Percentiles rank a stretch among this genome's conserved stretches.
Conservation (phyloP, 2,888 invertebrate species). For the Autographa pulchrina region DNA sequence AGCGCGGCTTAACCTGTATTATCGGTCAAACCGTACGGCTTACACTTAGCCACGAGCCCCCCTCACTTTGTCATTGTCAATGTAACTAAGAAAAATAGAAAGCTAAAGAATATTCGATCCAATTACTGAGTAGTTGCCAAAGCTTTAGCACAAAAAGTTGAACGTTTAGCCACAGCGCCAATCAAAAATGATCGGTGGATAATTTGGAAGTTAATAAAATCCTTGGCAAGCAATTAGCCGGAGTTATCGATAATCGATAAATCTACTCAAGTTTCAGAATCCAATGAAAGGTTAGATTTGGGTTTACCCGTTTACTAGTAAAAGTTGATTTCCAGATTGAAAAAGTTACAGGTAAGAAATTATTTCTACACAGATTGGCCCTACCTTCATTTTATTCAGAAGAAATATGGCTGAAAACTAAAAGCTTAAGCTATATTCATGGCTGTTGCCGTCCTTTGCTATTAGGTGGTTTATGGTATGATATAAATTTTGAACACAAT, state of each 20-base stretch:
- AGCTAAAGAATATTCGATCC: no score
- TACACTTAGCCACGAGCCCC: no score
- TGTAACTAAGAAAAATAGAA: not conserved
- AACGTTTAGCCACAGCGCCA: slow-evolving; percentile 2
- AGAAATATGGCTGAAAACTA: not conserved
- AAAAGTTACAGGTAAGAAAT: slow-evolving; percentile 32
- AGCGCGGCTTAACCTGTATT: no score
- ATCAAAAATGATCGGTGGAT: not conserved
- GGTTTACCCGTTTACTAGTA: slow-evolving; percentile 16
- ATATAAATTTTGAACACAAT: slow-evolving; percentile 20
- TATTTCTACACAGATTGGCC: slow-evolving; percentile 22
- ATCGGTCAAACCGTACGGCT: no score
- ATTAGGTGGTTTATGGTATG: slow-evolving; percentile 23
- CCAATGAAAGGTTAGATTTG: slow-evolving; percentile 1
- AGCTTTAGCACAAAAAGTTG: not conserved
- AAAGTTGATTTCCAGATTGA: slow-evolving; percentile 20
- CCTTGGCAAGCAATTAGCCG: not conserved
- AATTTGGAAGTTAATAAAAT: slow-evolving; percentile 9
- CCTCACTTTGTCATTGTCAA: not conserved
- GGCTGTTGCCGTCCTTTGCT: not conserved
- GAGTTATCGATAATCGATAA: slow-evolving; percentile 13
- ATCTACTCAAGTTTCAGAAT: slow-evolving; percentile 13
- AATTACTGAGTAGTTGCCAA: not conserved
- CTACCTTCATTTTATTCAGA: slow-evolving; percentile 28
- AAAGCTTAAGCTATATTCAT: not conserved